Evolutionary conservation across 2,888 invertebrate species (phyloP).

Genomic region (Ophion obscuratus): DNA sequence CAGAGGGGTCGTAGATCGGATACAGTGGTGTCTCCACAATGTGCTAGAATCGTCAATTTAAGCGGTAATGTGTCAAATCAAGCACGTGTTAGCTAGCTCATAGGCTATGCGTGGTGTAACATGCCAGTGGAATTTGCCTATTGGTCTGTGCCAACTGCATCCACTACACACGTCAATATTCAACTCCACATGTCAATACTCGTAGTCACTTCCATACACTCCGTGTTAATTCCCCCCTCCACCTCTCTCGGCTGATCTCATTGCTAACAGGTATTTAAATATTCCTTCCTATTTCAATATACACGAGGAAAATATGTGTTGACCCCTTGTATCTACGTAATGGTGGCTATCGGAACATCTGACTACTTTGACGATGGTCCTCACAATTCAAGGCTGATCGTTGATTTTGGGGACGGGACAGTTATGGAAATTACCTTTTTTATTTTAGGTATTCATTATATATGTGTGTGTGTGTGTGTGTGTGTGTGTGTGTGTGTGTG

Average conservation of each 20-base stretch:
- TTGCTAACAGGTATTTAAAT: conserved; percentile 4
- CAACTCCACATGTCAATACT: conserved; percentile 24
- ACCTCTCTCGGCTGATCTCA: neutral
- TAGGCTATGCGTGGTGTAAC: conserved; percentile 43
- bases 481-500: too few species aligned
- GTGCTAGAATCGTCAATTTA: conserved; percentile 41
- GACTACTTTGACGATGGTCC: neutral
- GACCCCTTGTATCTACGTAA: neutral
- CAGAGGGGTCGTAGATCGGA: conserved; percentile 27
- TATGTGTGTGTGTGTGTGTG: too few species aligned
- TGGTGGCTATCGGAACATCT: neutral
- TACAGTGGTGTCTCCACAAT: conserved; percentile 37
- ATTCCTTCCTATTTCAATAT: neutral
- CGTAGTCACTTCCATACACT: conserved; percentile 15
- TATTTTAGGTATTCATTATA: too few species aligned
- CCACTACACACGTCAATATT: conserved; percentile 31
- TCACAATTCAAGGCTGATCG: neutral
- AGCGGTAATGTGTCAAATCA: conserved; percentile 63
- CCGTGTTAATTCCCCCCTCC: conserved; percentile 7
- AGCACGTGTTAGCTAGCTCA: conserved; percentile 60
- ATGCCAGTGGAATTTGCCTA: conserved; percentile 52
- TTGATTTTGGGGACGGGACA: neutral
- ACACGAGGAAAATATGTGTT: neutral
- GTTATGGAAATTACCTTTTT: too few species aligned
- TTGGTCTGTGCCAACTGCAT: conserved; percentile 11